phyloP scores from a whole-genome alignment of 2,888 invertebrate species.

The Ophion slaviceki region DNA sequence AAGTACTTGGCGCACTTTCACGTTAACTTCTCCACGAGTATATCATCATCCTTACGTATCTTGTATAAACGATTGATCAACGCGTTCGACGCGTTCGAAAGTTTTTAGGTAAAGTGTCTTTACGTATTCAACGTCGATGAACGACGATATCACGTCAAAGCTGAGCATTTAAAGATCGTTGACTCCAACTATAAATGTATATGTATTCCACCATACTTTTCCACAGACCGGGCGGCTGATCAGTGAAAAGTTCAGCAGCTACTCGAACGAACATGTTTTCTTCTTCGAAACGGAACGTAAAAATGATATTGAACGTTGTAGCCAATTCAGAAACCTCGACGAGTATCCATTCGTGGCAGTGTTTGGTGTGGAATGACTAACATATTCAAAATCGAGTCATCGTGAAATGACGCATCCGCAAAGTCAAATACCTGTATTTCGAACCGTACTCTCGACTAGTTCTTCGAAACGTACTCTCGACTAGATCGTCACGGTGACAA shows the following conservation, averaged over 20 bases:
- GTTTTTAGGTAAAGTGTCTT: not conserved
- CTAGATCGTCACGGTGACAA: not conserved
- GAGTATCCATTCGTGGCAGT: not conserved
- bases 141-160: not conserved
- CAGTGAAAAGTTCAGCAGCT: no score
- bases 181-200: not conserved
- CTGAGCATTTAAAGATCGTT: not conserved
- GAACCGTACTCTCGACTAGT: not conserved
- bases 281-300: not conserved
- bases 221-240: no score
- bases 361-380: conserved; percentile 15
- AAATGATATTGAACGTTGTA: not conserved
- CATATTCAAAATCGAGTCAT: not conserved
- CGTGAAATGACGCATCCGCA: not conserved
- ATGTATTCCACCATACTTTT: not conserved
- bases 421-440: not conserved
- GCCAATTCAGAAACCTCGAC: not conserved
- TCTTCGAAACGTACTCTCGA: conserved; percentile 4
- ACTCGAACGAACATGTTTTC: not conserved
- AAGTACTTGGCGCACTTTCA: not conserved
- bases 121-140: conserved; percentile 5
- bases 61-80: not conserved
- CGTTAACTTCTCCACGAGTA: not conserved
- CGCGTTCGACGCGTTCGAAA: not conserved
- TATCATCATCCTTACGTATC: not conserved